Base-by-base conservation (phyloP, 2,113 vertebrate genomes). In the Candoia aspera region DNA sequence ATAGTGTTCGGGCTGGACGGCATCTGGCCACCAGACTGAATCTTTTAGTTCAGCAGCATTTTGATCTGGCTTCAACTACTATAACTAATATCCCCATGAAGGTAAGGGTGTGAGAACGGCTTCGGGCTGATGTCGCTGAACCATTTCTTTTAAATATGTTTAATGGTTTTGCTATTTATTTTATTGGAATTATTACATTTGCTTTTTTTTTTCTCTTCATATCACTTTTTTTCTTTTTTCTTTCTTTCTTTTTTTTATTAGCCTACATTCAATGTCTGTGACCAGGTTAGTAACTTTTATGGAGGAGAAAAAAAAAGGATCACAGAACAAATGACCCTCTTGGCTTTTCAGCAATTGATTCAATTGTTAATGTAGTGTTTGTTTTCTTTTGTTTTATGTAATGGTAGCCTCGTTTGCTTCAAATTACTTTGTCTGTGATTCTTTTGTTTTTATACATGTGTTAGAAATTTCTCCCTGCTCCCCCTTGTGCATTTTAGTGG, bases 31-130 rank as follows among this genome's bases (percentile, higher is more conserved):
- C 98, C 88, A 99, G 99, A 96, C 97, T 99, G 92, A 99, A 99
- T 93, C 97, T 99, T 95, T 97, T 99, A 93, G 99, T 99, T n/a
- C 99, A 99, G 93, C 99, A 99, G 55, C 99, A 99, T 97, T 99
- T 99, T 89, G 99, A 99, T 97, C 96, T 99, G 98, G 98, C 99
- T 91, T 99, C 99, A 91, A 99, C 99, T 95, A 99, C 99, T 64
- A 99, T 99, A 95, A 99, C 99, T 33, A 99, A 99, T 97, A 99
- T 99, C 96, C 99, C 99, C 10, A 99, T 99, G 99, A 99, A 99
- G 99, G 99, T 99, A 98, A 94, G 95, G 2, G 0, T 54, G 79
- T 79, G 92, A 85, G 60, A 68, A 0, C 68, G 87, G 12, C 92
- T 92, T 53, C 88, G 17, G 55, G 33, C 55, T 88, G 53, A 93